phyloP scores from a whole-genome alignment of 2,888 invertebrate genomes.

The Branchinecta sandiegonensis region DNA sequence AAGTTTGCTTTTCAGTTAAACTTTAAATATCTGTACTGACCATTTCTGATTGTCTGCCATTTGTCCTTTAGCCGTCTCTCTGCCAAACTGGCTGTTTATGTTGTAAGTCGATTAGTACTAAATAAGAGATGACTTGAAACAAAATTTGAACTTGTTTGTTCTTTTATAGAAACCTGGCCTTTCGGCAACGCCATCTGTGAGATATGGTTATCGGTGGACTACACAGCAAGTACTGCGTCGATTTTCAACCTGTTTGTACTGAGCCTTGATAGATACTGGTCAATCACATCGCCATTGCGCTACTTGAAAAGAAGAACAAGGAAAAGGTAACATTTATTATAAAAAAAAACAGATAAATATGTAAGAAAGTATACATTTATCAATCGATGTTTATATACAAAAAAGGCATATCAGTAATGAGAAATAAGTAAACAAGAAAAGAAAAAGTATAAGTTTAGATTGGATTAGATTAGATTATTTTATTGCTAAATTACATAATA shows the following conservation, averaged over 20 bases:
- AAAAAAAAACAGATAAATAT: neutral
- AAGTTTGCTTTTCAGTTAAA: no score
- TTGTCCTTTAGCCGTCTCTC: no score
- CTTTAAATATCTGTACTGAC: no score
- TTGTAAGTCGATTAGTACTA: neutral
- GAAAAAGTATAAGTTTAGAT: no score
- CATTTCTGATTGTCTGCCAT: no score
- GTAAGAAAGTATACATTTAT: neutral
- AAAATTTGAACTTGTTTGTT: neutral
- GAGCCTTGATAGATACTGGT: constrained; percentile 40
- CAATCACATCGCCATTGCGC: constrained; percentile 38
- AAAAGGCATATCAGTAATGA: neutral
- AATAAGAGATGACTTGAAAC: neutral
- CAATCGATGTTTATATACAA: neutral
- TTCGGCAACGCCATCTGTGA: constrained; percentile 42
- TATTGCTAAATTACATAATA: no score
- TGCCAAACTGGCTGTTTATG: no score
- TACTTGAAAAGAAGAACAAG: constrained; percentile 39
- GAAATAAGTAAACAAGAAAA: no score
- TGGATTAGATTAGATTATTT: no score
- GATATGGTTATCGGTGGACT: constrained; percentile 43
- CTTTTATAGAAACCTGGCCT: constrained; percentile 33
- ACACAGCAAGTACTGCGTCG: constrained; percentile 44
- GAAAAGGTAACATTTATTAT: constrained; percentile 29
- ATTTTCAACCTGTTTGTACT: constrained; percentile 43